Evolutionary conservation across 2,113 vertebrate species (phyloP).

Genomic region (Myocastor coypus): DNA sequence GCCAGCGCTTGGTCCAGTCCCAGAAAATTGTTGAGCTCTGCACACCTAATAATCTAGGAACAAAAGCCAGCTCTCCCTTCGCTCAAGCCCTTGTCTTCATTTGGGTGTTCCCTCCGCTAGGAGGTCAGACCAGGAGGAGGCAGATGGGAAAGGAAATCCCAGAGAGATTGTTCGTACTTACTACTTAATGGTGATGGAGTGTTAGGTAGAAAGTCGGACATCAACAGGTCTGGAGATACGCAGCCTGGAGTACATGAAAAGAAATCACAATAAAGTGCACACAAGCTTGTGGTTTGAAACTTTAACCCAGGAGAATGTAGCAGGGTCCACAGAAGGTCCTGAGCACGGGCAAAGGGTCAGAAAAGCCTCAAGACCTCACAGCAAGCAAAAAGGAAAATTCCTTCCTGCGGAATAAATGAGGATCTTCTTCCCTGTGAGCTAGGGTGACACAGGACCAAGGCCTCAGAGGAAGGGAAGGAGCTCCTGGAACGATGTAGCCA

Average conservation of each 20-base stretch:
- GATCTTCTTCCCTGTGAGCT: not conserved
- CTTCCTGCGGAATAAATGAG: not conserved
- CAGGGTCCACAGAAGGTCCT: not conserved
- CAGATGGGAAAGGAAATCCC: not conserved
- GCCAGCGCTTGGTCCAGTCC: not conserved
- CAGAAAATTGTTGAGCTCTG: not conserved
- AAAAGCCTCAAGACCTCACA: not conserved
- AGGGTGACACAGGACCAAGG: not conserved
- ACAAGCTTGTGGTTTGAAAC: not conserved
- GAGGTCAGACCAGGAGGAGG: not conserved
- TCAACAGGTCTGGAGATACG: not conserved
- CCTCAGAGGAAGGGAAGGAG: not conserved
- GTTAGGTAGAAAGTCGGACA: not conserved
- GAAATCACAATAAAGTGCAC: not conserved
- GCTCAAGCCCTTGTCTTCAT: not conserved
- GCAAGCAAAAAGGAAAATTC: not conserved
- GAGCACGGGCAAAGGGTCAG: not conserved
- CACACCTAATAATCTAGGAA: not conserved
- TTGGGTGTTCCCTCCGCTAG: not conserved
- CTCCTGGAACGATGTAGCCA: not conserved
- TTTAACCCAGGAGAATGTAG: not conserved
- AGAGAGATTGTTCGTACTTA: not conserved
- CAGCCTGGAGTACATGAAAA: not conserved
- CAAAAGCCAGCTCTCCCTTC: not conserved
- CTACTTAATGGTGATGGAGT: not conserved